Base-by-base conservation (phyloP, 2,888 invertebrate species). In the Hyposoter dolosus region DNA sequence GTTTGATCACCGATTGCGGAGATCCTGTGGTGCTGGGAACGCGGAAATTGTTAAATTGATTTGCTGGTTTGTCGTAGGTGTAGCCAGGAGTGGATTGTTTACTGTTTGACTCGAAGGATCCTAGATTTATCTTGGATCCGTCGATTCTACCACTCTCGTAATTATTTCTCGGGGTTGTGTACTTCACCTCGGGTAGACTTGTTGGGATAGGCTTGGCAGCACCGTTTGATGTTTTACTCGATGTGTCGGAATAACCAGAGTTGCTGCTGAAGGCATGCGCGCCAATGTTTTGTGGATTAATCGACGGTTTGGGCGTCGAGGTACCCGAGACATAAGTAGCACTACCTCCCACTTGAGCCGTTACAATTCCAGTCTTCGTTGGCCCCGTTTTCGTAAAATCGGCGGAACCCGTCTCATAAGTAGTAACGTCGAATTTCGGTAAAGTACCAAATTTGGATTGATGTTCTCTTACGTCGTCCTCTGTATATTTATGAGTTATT, bases 351-450 rank as follows among this genome's bases (percentile, higher is more conserved):
- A 93, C 83, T 72, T 92, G 88, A 45, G 93, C 93, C 9, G 92
- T 93, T 2, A 92, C 92, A 69, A 92, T 92, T 4, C 94, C 93
- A 3, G 94, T 93, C 65, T 90, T 93, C 0, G 93, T 93, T 10
- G 91, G 90, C 23, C 93, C 94, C 3, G 92, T 93, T 88, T 94
- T 94, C 0, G 93, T 93, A 65, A 94, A 94, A 43, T 91, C 93
- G 83, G 88, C 90, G 9, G 78, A 65, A 45, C 19, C 84, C 28
- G 45, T 75, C 50, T 82, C 19, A 65, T 82, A 78, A 78, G 74
- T 79, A 23, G 45, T 35, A 2, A 75, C 78, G 3, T 84, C 86
- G 32, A 88, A 83, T 56, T 83, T 72, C 40, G 88, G 82, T 3
- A 83, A 23, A 28, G 83, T 81, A 45, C 84, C 84, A 32, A 82